Percentiles rank a stretch among this genome's conserved stretches.
Evolutionary conservation across 2,797 vertebrate species (phyloP).

Genomic region (Enteromius paludinosus): DNA sequence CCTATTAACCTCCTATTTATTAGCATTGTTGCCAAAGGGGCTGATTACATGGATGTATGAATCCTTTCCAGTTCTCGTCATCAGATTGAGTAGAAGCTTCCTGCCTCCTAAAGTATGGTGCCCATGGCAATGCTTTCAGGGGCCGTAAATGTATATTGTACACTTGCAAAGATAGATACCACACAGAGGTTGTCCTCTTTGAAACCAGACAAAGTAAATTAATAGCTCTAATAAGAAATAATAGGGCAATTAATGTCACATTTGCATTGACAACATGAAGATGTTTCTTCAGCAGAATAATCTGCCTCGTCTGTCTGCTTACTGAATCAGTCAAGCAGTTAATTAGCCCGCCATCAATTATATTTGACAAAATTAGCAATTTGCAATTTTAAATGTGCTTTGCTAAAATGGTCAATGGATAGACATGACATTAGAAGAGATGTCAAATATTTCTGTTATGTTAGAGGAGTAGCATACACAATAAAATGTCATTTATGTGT

Average conservation of each 20-base stretch:
- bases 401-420: conserved; percentile 30
- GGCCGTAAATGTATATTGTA: conserved; percentile 21
- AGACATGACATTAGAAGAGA: neutral
- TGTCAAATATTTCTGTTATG: neutral
- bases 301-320: conserved; percentile 13
- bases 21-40: conserved; percentile 26
- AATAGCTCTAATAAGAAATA: conserved; percentile 59
- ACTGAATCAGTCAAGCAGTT: conserved; percentile 58
- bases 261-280: conserved; percentile 21
- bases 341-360: conserved; percentile 60
- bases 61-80: conserved; percentile 18
- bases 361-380: conserved; percentile 37
- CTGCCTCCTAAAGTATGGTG: conserved; percentile 13
- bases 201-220: conserved; percentile 49
- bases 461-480: neutral
- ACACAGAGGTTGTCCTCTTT: conserved; percentile 37
- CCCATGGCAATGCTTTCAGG: neutral
- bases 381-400: neutral
- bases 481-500: neutral
- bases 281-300: conserved; percentile 37
- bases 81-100: conserved; percentile 33
- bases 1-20: conserved; percentile 52
- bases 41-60: conserved; percentile 48
- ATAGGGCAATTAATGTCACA: conserved; percentile 56
- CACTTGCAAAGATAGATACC: conserved; percentile 9